These are phyloP conservation scores for Phenganax marumi DNA, from an alignment of 92 coral and sea anemone species.

Conservation along the genomic window DNA sequence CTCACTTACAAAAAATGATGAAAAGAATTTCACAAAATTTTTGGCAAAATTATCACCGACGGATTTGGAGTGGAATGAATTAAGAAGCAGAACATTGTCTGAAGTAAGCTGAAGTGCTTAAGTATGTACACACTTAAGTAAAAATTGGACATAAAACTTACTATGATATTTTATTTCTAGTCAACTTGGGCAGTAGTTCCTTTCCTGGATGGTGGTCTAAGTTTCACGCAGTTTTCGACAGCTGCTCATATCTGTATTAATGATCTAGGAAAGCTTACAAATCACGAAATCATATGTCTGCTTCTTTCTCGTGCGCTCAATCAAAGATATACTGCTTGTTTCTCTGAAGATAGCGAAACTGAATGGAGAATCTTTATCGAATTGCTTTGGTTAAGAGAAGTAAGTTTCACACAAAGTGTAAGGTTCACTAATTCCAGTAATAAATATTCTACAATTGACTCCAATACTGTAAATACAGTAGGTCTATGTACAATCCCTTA, in stretches of 20 bases:
- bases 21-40: not conserved
- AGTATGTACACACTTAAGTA: not conserved
- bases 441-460: no score
- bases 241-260: not conserved
- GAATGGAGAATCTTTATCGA: slow-evolving; percentile 15
- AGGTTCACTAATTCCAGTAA: not conserved
- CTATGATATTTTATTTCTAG: slow-evolving; percentile 8
- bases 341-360: not conserved
- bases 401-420: not conserved
- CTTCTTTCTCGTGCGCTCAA: slow-evolving; percentile 10
- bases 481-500: no score
- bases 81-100: not conserved
- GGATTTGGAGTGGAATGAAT: not conserved
- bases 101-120: not conserved
- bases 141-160: no score
- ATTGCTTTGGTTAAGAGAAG: slow-evolving; percentile 38
- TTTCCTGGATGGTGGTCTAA: slow-evolving; percentile 30
- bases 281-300: slow-evolving; percentile 10
- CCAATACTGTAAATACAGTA: no score
- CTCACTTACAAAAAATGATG: not conserved
- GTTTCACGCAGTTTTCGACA: slow-evolving; percentile 4
- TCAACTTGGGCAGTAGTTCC: slow-evolving; percentile 25
- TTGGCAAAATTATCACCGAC: not conserved
- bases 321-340: not conserved
- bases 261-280: not conserved